phyloP scores from a whole-genome alignment of 2,888 invertebrate species.

The Lithodes maja region DNA sequence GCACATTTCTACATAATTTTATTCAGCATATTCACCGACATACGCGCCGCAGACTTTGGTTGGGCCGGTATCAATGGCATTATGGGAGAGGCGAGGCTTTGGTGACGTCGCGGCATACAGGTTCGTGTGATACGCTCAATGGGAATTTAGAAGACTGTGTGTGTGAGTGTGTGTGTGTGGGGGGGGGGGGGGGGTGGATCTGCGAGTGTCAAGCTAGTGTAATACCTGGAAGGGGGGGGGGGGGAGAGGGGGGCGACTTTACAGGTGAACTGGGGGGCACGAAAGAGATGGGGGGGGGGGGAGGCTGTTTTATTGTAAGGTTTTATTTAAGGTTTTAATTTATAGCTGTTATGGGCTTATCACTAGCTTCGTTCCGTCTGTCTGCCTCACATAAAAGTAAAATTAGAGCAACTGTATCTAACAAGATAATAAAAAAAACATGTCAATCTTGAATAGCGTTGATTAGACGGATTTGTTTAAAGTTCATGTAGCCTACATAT shows the following conservation, averaged over 20 bases:
- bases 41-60: not conserved
- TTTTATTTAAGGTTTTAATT: no score
- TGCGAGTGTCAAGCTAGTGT: constrained; percentile 14
- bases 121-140: not conserved
- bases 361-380: no score
- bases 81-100: constrained; percentile 11
- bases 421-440: no score
- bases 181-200: not conserved
- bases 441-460: no score
- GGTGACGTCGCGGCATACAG: not conserved
- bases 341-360: no score
- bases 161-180: no score
- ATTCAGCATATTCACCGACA: constrained; percentile 14
- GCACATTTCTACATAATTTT: constrained; percentile 41
- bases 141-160: not conserved
- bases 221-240: not conserved
- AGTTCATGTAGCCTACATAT: no score
- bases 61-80: constrained; percentile 5
- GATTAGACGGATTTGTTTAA: no score
- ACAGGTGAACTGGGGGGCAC: not conserved
- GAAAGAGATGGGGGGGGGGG: no score
- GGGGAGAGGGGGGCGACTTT: constrained; percentile 5
- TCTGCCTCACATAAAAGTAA: no score
- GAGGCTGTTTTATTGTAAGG: no score
- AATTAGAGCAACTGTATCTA: no score